Evolutionary conservation across 2,113 vertebrate species (phyloP).

Genomic region (Glareola pratincola): DNA sequence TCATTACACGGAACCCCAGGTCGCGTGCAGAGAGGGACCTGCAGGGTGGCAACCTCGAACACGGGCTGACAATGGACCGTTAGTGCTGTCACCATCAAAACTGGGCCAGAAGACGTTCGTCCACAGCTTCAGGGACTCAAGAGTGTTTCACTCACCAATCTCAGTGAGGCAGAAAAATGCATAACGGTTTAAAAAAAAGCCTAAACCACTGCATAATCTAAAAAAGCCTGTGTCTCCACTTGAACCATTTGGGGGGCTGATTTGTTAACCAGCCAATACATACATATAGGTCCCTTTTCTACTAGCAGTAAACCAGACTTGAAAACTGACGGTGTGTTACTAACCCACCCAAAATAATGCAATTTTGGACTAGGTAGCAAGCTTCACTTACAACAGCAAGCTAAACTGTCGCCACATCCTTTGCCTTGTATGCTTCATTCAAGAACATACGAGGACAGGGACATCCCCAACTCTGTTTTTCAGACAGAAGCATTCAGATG

Average conservation of each 20-base stretch:
- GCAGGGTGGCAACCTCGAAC: background rate
- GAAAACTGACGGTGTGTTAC: background rate
- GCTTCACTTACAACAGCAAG: background rate
- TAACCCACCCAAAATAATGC: background rate
- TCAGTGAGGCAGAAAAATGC: background rate
- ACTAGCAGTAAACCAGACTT: background rate
- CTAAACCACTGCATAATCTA: background rate
- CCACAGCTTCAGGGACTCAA: background rate
- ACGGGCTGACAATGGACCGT: accelerated
- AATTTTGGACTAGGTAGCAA: background rate
- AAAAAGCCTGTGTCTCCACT: background rate
- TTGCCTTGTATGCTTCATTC: background rate
- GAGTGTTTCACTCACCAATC: background rate
- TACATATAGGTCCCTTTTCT: background rate
- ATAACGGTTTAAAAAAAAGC: background rate
- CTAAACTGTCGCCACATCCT: background rate
- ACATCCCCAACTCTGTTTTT: background rate
- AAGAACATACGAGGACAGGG: background rate
- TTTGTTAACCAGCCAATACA: background rate
- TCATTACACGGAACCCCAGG: background rate
- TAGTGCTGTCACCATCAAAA: background rate
- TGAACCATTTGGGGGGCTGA: background rate
- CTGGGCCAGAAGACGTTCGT: background rate
- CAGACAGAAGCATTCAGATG: background rate
- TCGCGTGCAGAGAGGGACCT: background rate